Conservation (phyloP, 2,888 invertebrate species). For the Heliconius ismenius region DNA sequence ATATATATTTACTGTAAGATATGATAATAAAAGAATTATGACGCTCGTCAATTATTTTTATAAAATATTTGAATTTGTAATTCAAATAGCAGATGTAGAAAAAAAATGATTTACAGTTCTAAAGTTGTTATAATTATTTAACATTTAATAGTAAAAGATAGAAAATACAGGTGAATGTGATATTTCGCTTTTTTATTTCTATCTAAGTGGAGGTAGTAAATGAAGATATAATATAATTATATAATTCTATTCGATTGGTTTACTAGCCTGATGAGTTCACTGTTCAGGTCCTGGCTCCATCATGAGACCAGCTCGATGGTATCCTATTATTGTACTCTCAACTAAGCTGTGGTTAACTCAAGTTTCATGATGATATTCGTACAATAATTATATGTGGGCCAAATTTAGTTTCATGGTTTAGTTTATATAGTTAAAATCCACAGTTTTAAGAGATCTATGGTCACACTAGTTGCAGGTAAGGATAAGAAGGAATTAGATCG, state of each 20-base stretch:
- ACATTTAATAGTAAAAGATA: too few relatives aligned
- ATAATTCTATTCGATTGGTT: background rate
- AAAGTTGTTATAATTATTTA: too few relatives aligned
- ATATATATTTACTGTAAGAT: too few relatives aligned
- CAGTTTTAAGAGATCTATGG: background rate
- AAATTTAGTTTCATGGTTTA: background rate
- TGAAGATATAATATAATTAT: too few relatives aligned
- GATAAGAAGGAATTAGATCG: slow-evolving; percentile 37
- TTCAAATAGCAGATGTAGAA: too few relatives aligned
- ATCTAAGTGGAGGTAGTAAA: too few relatives aligned
- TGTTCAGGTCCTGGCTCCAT: background rate
- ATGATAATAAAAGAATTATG: too few relatives aligned
- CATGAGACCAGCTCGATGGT: background rate
- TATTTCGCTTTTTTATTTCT: too few relatives aligned
- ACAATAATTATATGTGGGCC: background rate
- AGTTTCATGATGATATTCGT: background rate
- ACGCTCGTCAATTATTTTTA: too few relatives aligned
- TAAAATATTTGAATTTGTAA: too few relatives aligned
- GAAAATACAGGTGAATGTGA: too few relatives aligned
- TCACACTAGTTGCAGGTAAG: slow-evolving; percentile 27
- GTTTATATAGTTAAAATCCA: background rate
- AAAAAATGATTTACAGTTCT: too few relatives aligned
- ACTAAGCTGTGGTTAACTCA: background rate
- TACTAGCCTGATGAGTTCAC: background rate
- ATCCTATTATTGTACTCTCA: background rate